phyloP scores from a whole-genome alignment of 2,113 vertebrate genomes.

The Connochaetes taurinus region DNA sequence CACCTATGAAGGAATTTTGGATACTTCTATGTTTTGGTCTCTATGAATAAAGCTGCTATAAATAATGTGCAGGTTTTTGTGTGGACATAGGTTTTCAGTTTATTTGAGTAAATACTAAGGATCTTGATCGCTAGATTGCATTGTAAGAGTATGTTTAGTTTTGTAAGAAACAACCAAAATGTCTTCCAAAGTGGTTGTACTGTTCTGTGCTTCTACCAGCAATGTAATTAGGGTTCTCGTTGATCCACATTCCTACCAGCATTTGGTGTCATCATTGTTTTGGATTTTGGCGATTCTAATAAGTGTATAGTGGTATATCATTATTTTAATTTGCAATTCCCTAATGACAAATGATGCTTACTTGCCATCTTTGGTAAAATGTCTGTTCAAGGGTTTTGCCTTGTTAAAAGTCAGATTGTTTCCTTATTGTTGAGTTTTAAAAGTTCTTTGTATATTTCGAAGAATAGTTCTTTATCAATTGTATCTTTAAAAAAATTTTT shows the following conservation, averaged over 20 bases:
- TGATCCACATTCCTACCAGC: background rate
- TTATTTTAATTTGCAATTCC: background rate
- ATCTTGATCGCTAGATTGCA: background rate
- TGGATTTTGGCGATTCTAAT: background rate
- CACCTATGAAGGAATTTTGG: background rate
- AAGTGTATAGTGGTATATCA: background rate
- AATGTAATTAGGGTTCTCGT: background rate
- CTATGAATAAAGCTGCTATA: background rate
- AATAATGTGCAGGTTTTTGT: background rate
- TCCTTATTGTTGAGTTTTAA: background rate
- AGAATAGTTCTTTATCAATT: background rate
- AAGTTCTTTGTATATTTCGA: background rate
- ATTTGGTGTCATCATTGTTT: background rate
- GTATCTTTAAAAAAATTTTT: background rate
- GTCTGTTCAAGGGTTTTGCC: background rate
- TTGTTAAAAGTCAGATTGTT: background rate
- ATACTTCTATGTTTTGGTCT: background rate
- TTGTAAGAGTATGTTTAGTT: background rate
- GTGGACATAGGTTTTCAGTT: background rate
- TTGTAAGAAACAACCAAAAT: background rate
- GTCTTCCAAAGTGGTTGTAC: background rate
- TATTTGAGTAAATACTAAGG: background rate
- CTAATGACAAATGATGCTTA: background rate
- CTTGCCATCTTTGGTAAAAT: background rate
- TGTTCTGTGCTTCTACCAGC: background rate